Evolutionary conservation across 2,888 invertebrate genomes (phyloP), one percentile per base, ranked within the genome.

Genomic region (Eupithecia pulchellata): DNA sequence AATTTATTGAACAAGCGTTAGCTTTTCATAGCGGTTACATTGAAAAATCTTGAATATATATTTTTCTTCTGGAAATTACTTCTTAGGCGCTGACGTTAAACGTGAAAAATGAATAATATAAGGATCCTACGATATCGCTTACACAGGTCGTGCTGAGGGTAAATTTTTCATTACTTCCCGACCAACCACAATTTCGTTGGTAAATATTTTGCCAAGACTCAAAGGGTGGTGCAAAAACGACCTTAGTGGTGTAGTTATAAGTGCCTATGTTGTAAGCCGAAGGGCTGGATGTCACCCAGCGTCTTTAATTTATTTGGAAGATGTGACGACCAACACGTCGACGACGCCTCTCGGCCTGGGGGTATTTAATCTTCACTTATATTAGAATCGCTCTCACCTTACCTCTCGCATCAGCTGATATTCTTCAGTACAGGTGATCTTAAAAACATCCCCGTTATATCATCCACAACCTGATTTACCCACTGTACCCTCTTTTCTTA

Each of bases 291-390:
- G 69, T 77, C 79, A 79, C 81, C 82, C 82, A 82, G 78, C 79
- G 84, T 79, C 79, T 86, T 86, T 86, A 87, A 89, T 88, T 86
- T 86, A 84, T 85, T 84, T 86, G 81, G 80, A 83, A 82, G 83
- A 85, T 84, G 81, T 85, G 81, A 83, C 78, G 80, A 77, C 77
- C 84, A 80, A 81, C 78, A 81, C 82, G 84, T 85, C 84, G 82
- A 82, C 83, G 80, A 82, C 83, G 80, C 80, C 84, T 85, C 83
- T 79, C 80, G 83, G 80, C 84, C 83, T 79, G 80, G 83, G 80
- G 81, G 82, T 81, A 81, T 84, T 86, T 86, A 85, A 87, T 86
- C 86, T 85, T 82, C 81, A 81, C 81, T 82, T 83, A 81, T 84
- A 85, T 86, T 79, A 77, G 77, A 80, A 79, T 79, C 77, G 78